A percentile compares a stretch with the other conserved stretches of the same genome.
Evolutionary conservation across 2,888 invertebrate genomes (phyloP).

Genomic region (Clepsis dumicolana): DNA sequence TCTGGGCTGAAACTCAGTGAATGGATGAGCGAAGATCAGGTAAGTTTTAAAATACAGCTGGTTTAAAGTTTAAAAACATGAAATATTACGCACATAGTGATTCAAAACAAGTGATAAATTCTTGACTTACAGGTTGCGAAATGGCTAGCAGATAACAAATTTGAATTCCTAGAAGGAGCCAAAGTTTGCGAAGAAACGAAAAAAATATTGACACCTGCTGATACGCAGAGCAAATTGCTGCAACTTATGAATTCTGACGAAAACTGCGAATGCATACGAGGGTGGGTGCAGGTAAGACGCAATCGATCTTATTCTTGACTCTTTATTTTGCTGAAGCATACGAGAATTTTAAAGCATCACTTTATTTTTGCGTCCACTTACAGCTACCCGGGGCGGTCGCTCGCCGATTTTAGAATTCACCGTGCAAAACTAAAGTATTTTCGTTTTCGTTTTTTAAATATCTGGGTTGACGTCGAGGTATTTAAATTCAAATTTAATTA

Average conservation of each 20-base stretch:
- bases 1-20: constrained; percentile 70
- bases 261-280: constrained; percentile 74
- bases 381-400: no score
- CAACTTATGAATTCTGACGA: constrained; percentile 78
- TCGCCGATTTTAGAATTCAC: no score
- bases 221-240: constrained; percentile 72
- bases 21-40: constrained; percentile 80
- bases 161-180: constrained; percentile 73
- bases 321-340: neutral
- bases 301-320: neutral
- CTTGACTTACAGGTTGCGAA: constrained; percentile 61
- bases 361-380: no score
- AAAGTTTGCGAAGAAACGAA: constrained; percentile 63
- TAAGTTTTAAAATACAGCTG: constrained; percentile 46
- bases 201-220: constrained; percentile 67
- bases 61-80: neutral
- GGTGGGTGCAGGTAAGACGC: constrained; percentile 75
- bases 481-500: no score
- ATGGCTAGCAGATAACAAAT: constrained; percentile 76
- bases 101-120: neutral
- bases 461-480: no score
- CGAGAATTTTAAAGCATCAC: no score
- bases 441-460: no score
- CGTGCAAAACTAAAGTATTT: no score
- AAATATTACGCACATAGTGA: neutral